A percentile compares a stretch with the other conserved stretches of the same genome.
phyloP scores from a whole-genome alignment of 2,888 invertebrate species.

The Cotesia congregata region DNA sequence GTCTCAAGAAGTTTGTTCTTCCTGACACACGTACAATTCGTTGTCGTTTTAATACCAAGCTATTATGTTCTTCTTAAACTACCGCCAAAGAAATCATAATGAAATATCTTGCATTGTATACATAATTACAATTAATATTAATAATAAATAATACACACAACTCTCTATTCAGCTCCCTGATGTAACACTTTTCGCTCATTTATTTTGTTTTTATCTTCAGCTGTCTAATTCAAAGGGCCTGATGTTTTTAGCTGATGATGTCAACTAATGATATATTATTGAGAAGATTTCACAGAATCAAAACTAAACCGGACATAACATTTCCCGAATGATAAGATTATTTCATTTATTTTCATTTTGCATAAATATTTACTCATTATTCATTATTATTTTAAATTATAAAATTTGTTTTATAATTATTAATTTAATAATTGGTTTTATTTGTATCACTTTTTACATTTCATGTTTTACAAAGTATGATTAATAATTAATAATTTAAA shows the following conservation, averaged over 20 bases:
- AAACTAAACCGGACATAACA: conserved; percentile 52
- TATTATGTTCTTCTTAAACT: background rate
- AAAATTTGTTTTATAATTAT: too few species aligned
- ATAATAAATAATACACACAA: background rate
- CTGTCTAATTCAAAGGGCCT: background rate
- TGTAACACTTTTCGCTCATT: background rate
- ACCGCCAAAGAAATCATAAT: background rate
- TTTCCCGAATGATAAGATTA: conserved; percentile 57
- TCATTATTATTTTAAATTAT: background rate
- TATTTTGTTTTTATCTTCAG: conserved; percentile 9
- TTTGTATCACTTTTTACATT: too few species aligned
- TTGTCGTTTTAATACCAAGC: background rate
- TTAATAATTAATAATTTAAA: too few species aligned
- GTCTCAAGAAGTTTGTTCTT: background rate
- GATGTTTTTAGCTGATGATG: background rate
- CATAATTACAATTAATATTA: background rate
- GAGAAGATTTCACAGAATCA: conserved; percentile 5
- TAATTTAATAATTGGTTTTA: too few species aligned
- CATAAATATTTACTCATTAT: background rate
- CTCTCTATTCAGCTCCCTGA: background rate
- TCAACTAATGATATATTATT: background rate
- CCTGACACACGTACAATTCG: background rate
- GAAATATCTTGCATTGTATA: background rate
- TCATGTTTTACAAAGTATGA: too few species aligned
- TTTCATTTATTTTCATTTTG: background rate